Evolutionary conservation across 2,113 vertebrate genomes (phyloP).

Genomic region (Recurvirostra avosetta): DNA sequence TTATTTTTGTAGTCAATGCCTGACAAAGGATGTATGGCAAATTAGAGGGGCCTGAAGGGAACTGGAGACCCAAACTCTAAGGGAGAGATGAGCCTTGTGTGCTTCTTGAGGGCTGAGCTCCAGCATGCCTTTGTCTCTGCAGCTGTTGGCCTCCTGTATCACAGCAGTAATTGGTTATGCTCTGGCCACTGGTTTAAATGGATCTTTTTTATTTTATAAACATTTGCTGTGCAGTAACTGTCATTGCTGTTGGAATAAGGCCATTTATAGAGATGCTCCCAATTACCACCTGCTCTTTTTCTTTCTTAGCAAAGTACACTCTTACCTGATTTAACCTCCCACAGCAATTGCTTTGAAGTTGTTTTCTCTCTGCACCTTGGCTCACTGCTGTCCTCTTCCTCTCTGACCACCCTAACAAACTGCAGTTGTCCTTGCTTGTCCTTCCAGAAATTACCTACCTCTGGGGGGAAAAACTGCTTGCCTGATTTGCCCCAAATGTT

Average conservation of each 20-base stretch:
- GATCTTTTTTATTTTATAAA: conserved; percentile 27
- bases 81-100: rapidly evolving
- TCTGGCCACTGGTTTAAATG: background rate
- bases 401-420: background rate
- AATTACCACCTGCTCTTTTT: conserved; percentile 59
- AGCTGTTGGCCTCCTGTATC: conserved; percentile 10
- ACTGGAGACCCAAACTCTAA: background rate
- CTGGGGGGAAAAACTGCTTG: background rate
- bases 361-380: background rate
- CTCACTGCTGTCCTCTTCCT: background rate
- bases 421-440: background rate
- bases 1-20: background rate
- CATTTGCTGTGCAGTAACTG: conserved; percentile 7
- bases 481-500: background rate
- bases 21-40: background rate
- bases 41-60: background rate
- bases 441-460: background rate
- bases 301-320: conserved; percentile 38
- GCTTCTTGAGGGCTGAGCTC: background rate
- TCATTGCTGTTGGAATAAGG: conserved; percentile 42
- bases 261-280: conserved; percentile 51
- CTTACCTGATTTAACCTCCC: conserved; percentile 56
- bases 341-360: conserved; percentile 22
- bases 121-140: background rate
- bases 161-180: background rate